These are phyloP conservation scores for Dichetophora obliterata DNA, from an alignment of 2,888 invertebrate species.

Conservation along the genomic window DNA sequence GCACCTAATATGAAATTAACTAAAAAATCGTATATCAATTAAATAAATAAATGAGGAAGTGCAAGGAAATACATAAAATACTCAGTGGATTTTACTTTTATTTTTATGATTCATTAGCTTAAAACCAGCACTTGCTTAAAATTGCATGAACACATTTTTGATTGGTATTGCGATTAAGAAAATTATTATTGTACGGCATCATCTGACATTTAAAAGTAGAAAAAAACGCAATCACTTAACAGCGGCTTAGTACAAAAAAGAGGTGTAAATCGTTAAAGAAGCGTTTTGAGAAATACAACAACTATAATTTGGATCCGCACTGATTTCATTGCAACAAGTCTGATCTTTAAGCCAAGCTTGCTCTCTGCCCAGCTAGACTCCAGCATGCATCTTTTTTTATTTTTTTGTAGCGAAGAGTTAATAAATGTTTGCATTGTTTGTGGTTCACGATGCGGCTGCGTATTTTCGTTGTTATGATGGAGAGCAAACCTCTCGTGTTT, in stretches of 20 bases:
- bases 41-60: no score
- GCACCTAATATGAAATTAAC: no score
- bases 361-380: neutral
- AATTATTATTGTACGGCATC: neutral
- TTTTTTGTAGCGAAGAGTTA: neutral
- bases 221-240: neutral
- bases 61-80: no score
- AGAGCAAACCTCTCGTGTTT: neutral
- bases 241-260: neutral
- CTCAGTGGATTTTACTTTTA: no score
- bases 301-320: neutral
- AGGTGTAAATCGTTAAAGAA: neutral
- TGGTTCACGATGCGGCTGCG: neutral
- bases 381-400: neutral
- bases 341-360: neutral
- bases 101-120: no score
- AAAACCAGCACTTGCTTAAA: no score
- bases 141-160: no score
- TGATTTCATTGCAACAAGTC: neutral
- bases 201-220: neutral
- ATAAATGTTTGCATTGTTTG: constrained; percentile 17
- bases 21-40: no score
- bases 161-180: no score
- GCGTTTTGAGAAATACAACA: neutral
- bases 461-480: constrained; percentile 5